phyloP scores from a whole-genome alignment of 2,113 vertebrate genomes.

The Oreochromis aureus region DNA sequence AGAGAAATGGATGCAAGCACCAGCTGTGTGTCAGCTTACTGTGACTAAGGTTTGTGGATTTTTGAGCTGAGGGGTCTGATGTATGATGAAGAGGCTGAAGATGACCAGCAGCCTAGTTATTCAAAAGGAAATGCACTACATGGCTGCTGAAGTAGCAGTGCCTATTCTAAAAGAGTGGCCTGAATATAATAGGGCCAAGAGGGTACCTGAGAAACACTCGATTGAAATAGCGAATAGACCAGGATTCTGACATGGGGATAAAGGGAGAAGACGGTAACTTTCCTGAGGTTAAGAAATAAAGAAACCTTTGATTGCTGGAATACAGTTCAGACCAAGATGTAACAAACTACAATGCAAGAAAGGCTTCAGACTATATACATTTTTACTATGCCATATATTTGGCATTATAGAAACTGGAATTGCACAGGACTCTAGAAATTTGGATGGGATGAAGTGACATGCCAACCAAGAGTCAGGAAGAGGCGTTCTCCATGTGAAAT shows the following conservation, averaged over 20 bases:
- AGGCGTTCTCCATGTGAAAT: not conserved
- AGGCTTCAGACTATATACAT: not conserved
- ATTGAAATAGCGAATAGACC: not conserved
- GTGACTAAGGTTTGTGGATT: not conserved
- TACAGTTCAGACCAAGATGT: not conserved
- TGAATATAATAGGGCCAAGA: not conserved
- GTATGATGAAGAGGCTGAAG: not conserved
- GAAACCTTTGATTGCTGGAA: not conserved
- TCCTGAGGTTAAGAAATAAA: not conserved
- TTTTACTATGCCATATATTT: not conserved
- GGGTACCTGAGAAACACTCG: not conserved
- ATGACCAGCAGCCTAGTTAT: not conserved
- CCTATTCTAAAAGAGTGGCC: not conserved
- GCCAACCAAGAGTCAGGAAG: not conserved
- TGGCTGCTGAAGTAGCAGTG: not conserved
- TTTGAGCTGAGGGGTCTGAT: not conserved
- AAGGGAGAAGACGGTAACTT: not conserved
- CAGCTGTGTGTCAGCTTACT: not conserved
- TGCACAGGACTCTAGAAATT: not conserved
- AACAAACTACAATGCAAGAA: not conserved
- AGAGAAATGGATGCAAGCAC: not conserved
- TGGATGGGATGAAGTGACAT: not conserved
- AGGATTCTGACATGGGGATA: not conserved
- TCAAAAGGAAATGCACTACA: not conserved
- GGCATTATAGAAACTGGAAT: not conserved